A percentile compares a stretch with the other conserved stretches of the same genome.
Evolutionary conservation across 1,140 invertebrate genomes (phyloP).

Genomic region (Drosophila repleta): DNA sequence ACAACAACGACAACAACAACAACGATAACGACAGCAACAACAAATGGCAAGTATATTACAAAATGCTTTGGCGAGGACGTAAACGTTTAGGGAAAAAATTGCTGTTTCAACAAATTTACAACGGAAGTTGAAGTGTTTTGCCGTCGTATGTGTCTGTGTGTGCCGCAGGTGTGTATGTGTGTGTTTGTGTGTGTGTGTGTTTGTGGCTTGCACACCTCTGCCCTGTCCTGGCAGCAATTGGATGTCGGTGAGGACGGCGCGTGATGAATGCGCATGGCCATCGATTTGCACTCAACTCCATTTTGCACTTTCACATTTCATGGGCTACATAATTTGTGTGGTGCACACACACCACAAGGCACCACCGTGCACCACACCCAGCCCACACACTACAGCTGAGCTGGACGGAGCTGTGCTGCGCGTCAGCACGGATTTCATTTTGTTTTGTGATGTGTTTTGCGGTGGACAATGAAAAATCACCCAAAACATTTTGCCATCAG

Average conservation of each 20-base stretch:
- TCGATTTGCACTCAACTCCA: constrained; percentile 80
- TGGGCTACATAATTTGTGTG: constrained; percentile 65
- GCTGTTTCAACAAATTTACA: constrained; percentile 82
- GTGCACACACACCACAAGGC: constrained; percentile 7
- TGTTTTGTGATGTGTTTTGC: constrained; percentile 63
- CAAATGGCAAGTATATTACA: constrained; percentile 79
- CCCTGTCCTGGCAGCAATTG: constrained; percentile 1
- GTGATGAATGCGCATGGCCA: constrained; percentile 75
- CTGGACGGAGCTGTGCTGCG: background rate
- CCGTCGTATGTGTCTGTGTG: constrained; percentile 21
- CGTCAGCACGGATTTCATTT: constrained; percentile 73
- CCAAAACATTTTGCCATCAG: constrained; percentile 52
- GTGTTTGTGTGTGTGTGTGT: constrained; percentile 20
- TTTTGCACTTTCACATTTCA: constrained; percentile 76
- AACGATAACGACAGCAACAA: constrained; percentile 20
- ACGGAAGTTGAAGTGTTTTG: constrained; percentile 78
- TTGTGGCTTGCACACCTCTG: background rate
- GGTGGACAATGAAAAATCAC: constrained; percentile 82
- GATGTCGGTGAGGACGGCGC: constrained; percentile 35
- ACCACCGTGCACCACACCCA: background rate
- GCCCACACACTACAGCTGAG: background rate
- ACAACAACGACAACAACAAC: constrained; percentile 34
- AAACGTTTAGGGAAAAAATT: constrained; percentile 77
- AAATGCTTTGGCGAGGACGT: constrained; percentile 56
- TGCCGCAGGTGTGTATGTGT: constrained; percentile 11